Conservation (phyloP, 2,888 invertebrate species). For the Neoitamus cyanurus region DNA sequence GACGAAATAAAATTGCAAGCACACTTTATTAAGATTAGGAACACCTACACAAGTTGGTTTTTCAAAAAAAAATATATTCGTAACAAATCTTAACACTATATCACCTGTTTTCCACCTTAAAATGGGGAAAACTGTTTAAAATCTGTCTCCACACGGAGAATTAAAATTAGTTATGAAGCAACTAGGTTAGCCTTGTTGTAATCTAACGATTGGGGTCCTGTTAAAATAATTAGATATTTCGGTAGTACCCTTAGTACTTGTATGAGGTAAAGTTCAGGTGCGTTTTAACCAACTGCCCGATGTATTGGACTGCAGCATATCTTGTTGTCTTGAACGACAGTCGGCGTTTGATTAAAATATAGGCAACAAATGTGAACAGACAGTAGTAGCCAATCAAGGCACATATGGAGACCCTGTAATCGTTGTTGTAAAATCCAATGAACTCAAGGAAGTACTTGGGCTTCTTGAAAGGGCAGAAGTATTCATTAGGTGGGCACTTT, state of each 20-base stretch:
- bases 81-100: neutral
- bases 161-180: neutral
- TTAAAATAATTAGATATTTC: neutral
- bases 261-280: slow-evolving; percentile 68
- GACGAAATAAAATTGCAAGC: too few relatives aligned
- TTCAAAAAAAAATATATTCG: neutral
- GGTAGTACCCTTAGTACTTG: slow-evolving; percentile 58
- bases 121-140: neutral
- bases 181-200: neutral
- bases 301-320: slow-evolving; percentile 76
- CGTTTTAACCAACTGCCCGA: slow-evolving; percentile 77
- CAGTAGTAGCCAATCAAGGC: slow-evolving; percentile 79
- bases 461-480: slow-evolving; percentile 81
- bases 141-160: neutral
- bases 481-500: slow-evolving; percentile 76
- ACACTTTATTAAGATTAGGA: neutral
- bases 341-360: slow-evolving; percentile 78
- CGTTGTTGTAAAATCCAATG: slow-evolving; percentile 79
- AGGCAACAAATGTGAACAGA: slow-evolving; percentile 74
- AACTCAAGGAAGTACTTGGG: slow-evolving; percentile 79
- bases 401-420: slow-evolving; percentile 75
- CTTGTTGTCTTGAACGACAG: slow-evolving; percentile 69
- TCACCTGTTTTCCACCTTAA: neutral
- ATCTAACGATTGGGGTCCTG: too few relatives aligned
- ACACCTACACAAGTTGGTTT: neutral